Conservation (phyloP, 2,797 vertebrate genomes). For the Halcyon badia region DNA sequence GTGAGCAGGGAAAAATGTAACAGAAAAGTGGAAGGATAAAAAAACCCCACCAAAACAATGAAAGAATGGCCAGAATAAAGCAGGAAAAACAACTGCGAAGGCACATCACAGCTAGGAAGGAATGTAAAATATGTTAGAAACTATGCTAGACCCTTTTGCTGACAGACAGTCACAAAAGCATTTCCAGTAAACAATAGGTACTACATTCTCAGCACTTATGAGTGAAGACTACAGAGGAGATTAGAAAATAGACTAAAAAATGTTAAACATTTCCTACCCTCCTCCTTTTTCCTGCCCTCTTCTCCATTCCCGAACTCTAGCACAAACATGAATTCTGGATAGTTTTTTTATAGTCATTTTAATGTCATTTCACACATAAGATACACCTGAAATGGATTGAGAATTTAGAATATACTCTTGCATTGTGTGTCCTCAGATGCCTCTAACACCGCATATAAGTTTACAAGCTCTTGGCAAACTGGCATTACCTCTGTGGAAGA, state of each 20-base stretch:
- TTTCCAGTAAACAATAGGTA: constrained; percentile 56
- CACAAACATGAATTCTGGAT: neutral
- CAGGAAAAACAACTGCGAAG: constrained; percentile 34
- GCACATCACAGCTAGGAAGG: constrained; percentile 2
- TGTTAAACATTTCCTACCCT: constrained; percentile 59
- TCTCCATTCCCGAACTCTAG: neutral
- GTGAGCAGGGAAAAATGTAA: neutral
- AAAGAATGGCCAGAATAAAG: neutral
- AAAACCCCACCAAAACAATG: neutral
- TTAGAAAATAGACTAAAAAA: constrained; percentile 58
- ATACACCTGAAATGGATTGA: neutral
- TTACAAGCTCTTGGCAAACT: neutral
- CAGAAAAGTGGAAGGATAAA: neutral
- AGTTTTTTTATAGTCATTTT: neutral
- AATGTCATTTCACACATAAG: neutral
- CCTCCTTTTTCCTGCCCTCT: constrained; percentile 1
- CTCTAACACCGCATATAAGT: neutral
- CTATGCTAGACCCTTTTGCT: neutral
- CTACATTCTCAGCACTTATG: neutral
- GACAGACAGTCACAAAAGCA: constrained; percentile 31
- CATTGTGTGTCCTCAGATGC: neutral
- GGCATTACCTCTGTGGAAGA: neutral
- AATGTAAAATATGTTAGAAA: constrained; percentile 54
- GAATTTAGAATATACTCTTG: neutral
- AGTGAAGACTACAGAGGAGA: neutral